Conservation (phyloP, 2,113 vertebrate genomes). For the Sylvietta virens region DNA sequence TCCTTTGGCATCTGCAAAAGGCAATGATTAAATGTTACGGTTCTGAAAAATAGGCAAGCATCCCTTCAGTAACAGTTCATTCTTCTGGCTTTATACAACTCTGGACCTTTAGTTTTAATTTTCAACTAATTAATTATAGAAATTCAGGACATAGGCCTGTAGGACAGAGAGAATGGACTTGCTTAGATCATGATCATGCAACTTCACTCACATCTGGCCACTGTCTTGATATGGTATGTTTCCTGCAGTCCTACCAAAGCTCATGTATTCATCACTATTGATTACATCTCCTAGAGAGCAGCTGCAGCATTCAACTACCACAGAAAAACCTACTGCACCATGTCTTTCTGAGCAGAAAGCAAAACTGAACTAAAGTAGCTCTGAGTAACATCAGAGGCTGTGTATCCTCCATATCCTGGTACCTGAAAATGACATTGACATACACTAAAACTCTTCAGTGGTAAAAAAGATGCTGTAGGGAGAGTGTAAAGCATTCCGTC, state of each 20-base stretch:
- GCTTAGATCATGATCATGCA: not conserved
- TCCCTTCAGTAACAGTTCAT: not conserved
- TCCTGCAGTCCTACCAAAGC: not conserved
- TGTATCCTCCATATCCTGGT: not conserved
- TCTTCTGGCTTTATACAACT: not conserved
- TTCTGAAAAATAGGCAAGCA: not conserved
- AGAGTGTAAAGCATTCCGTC: not conserved
- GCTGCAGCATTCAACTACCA: not conserved
- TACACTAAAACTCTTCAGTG: not conserved
- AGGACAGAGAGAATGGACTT: not conserved
- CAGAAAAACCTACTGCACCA: not conserved
- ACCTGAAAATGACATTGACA: not conserved
- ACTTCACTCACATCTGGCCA: not conserved
- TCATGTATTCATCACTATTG: not conserved
- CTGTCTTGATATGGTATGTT: not conserved
- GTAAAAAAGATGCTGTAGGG: not conserved
- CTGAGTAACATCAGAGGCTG: not conserved
- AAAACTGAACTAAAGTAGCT: not conserved
- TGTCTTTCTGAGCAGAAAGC: not conserved
- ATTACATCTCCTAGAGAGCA: not conserved
- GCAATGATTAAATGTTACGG: not conserved
- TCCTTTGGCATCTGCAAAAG: not conserved
- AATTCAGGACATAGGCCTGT: not conserved
- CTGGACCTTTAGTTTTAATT: not conserved
- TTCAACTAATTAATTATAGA: not conserved